These are phyloP conservation scores for Chrysotoxum bicinctum DNA, from an alignment of 2,888 invertebrate genomes.

Conservation along the genomic window DNA sequence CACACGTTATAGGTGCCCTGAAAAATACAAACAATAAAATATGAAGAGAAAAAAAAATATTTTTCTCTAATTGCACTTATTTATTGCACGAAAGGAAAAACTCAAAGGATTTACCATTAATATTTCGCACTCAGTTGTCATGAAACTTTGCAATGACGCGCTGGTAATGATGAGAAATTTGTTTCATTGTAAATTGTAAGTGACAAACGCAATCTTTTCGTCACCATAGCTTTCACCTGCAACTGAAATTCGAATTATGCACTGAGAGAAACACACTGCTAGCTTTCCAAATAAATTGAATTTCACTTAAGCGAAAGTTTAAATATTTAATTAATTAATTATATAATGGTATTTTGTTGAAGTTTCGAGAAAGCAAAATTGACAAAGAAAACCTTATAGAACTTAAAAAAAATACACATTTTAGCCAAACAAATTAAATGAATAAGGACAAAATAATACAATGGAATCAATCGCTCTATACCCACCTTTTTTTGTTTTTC, in stretches of 20 bases:
- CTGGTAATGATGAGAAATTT: slow-evolving; percentile 40
- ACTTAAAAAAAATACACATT: too few relatives aligned
- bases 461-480: too few relatives aligned
- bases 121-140: slow-evolving; percentile 42
- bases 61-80: slow-evolving; percentile 63
- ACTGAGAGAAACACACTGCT: background rate
- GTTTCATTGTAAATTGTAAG: slow-evolving; percentile 37
- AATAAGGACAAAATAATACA: too few relatives aligned
- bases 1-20: background rate
- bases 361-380: too few relatives aligned
- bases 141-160: slow-evolving; percentile 30
- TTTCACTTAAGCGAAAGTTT: too few relatives aligned
- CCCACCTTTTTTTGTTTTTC: too few relatives aligned
- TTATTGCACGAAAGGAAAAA: slow-evolving; percentile 34
- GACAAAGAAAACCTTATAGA: too few relatives aligned
- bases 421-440: too few relatives aligned
- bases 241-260: background rate
- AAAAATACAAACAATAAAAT: background rate
- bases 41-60: slow-evolving; percentile 4
- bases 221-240: slow-evolving; percentile 6
- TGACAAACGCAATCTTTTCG: slow-evolving; percentile 44
- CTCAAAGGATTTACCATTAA: slow-evolving; percentile 51
- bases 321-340: too few relatives aligned
- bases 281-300: too few relatives aligned
- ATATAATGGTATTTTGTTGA: too few relatives aligned